Percentiles rank a stretch among this genome's conserved stretches.
These are phyloP conservation scores for Emys orbicularis DNA, from an alignment of 2,797 vertebrate genomes.

Conservation along the genomic window DNA sequence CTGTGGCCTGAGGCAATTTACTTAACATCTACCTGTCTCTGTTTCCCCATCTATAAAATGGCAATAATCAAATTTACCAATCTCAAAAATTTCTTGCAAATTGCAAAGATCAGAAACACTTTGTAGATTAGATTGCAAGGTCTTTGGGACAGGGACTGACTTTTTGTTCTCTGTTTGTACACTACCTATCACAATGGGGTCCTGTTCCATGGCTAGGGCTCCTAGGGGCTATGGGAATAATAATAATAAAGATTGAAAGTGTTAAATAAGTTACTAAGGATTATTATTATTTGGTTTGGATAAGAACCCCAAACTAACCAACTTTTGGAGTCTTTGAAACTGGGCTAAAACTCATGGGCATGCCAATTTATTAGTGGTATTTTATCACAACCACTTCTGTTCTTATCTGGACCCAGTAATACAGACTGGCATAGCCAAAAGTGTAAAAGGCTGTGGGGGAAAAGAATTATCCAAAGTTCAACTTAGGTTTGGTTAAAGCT, in stretches of 20 bases:
- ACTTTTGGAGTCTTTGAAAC: not conserved
- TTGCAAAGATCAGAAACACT: not conserved
- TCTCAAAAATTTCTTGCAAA: not conserved
- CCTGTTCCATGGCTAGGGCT: not conserved
- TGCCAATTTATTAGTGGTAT: not conserved
- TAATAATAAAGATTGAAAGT: not conserved
- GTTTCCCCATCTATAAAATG: not conserved
- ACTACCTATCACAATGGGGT: not conserved
- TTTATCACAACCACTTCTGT: not conserved
- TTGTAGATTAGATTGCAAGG: not conserved
- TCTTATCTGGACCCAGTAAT: not conserved
- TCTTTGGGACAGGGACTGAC: not conserved
- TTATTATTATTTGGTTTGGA: not conserved
- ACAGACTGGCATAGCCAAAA: not conserved
- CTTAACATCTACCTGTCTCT: constrained; percentile 11
- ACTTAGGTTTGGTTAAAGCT: not conserved
- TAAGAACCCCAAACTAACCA: not conserved
- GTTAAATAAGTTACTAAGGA: not conserved
- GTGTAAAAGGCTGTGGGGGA: fast-evolving
- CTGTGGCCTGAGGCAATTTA: not conserved
- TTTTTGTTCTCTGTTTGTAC: not conserved
- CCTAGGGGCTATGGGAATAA: not conserved
- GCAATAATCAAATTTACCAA: not conserved
- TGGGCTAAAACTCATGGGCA: not conserved
- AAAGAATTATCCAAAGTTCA: not conserved